A percentile compares a stretch with the other conserved stretches of the same genome.
These are phyloP conservation scores for Pipistrellus pygmaeus DNA, from an alignment of 2,797 vertebrate species.

Conservation along the genomic window DNA sequence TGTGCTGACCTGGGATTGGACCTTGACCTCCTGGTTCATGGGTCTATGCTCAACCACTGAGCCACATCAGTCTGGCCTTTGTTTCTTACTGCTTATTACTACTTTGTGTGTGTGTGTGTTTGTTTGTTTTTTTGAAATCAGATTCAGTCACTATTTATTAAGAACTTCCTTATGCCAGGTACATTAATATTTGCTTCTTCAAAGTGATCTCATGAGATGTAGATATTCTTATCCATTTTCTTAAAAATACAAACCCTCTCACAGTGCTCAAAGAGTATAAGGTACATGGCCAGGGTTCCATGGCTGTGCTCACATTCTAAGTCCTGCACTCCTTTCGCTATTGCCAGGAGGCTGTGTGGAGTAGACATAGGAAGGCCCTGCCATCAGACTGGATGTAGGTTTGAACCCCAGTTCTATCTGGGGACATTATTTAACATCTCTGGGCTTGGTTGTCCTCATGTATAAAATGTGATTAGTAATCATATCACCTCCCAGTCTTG, in stretches of 20 bases:
- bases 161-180: neutral
- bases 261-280: neutral
- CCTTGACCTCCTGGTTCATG: no score
- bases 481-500: neutral
- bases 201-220: neutral
- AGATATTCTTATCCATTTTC: slow-evolving; percentile 28
- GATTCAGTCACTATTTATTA: slow-evolving; percentile 4
- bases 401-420: neutral
- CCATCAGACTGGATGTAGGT: neutral
- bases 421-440: neutral
- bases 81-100: slow-evolving; percentile 21
- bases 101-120: neutral
- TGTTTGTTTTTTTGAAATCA: neutral
- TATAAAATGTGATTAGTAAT: slow-evolving; percentile 29
- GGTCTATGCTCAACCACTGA: no score
- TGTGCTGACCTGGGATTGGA: no score
- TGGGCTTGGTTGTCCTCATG: neutral
- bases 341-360: neutral
- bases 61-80: neutral
- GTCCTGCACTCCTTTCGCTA: neutral
- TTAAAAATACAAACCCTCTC: neutral
- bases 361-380: neutral
- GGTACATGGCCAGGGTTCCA: neutral
- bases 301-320: neutral
- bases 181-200: neutral